Conservation (phyloP, 2,888 invertebrate genomes). For the Orchestes rusci region DNA sequence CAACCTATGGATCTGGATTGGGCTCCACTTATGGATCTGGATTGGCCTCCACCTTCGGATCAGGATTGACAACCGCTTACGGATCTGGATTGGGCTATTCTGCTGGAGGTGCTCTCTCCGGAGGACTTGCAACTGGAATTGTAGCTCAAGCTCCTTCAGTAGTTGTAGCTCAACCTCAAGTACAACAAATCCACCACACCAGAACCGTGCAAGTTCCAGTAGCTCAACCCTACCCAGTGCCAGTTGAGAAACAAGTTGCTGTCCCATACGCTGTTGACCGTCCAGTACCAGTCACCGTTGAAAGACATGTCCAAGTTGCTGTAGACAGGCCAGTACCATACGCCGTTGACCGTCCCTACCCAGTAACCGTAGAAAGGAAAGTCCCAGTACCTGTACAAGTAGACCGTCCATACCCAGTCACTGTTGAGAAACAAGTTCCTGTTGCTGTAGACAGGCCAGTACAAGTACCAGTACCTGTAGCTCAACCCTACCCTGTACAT, state of each 20-base stretch:
- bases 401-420: slow-evolving; percentile 39
- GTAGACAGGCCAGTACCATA: slow-evolving; percentile 16
- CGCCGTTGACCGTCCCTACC: slow-evolving; percentile 16
- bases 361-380: slow-evolving; percentile 14
- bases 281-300: slow-evolving; percentile 17
- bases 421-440: slow-evolving; percentile 49
- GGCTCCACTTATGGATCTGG: neutral
- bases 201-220: slow-evolving; percentile 20
- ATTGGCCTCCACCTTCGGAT: neutral
- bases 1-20: neutral
- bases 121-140: neutral
- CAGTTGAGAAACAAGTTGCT: slow-evolving; percentile 19
- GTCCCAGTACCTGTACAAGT: slow-evolving; percentile 15
- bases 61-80: neutral
- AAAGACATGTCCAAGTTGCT: slow-evolving; percentile 13
- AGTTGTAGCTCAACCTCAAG: neutral
- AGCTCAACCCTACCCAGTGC: slow-evolving; percentile 14
- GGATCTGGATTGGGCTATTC: neutral
- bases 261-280: slow-evolving; percentile 15
- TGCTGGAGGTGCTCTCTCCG: neutral
- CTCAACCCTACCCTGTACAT: slow-evolving; percentile 47
- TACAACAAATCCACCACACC: slow-evolving; percentile 8
- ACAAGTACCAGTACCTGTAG: slow-evolving; percentile 35
- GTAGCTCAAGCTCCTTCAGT: neutral
- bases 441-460: slow-evolving; percentile 49